Conservation (phyloP, 2,113 vertebrate genomes). For the Danionella cerebrum region DNA sequence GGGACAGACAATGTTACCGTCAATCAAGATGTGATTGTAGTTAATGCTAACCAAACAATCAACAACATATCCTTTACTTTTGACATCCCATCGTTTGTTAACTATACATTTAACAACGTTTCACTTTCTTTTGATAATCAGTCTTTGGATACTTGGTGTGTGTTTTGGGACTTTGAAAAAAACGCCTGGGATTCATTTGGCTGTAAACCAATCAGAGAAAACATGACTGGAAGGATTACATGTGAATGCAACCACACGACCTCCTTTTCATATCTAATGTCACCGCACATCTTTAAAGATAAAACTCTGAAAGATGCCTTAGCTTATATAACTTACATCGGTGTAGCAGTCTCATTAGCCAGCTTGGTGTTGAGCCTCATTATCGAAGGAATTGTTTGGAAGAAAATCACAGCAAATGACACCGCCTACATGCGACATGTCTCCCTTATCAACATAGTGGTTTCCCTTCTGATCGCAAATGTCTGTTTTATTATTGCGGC, state of each 20-base stretch:
- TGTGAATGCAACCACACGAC: slow-evolving; percentile 72
- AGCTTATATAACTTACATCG: slow-evolving; percentile 50
- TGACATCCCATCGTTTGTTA: no score
- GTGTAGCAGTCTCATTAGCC: slow-evolving; percentile 69
- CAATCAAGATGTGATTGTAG: slow-evolving; percentile 57
- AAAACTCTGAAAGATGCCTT: no score
- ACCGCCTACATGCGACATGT: slow-evolving; percentile 79
- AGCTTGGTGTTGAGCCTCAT: slow-evolving; percentile 70
- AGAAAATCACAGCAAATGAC: slow-evolving; percentile 61
- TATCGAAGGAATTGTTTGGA: slow-evolving; percentile 73
- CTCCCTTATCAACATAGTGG: slow-evolving; percentile 75
- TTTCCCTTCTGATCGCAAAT: slow-evolving; percentile 69
- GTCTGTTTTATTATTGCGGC: slow-evolving; percentile 74
- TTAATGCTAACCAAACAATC: slow-evolving; percentile 49
- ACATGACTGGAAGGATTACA: slow-evolving; percentile 5
- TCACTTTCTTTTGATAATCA: slow-evolving; percentile 60
- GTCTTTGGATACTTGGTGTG: slow-evolving; percentile 56
- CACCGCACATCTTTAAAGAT: slow-evolving; percentile 36
- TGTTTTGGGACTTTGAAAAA: slow-evolving; percentile 67
- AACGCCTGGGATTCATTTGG: slow-evolving; percentile 61
- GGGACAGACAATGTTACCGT: neutral
- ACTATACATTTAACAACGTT: no score
- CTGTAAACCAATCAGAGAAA: slow-evolving; percentile 30
- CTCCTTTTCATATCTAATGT: slow-evolving; percentile 81
- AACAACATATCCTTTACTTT: slow-evolving; percentile 58